phyloP scores from a whole-genome alignment of 2,113 vertebrate genomes.

The Scartelaos histophorus region DNA sequence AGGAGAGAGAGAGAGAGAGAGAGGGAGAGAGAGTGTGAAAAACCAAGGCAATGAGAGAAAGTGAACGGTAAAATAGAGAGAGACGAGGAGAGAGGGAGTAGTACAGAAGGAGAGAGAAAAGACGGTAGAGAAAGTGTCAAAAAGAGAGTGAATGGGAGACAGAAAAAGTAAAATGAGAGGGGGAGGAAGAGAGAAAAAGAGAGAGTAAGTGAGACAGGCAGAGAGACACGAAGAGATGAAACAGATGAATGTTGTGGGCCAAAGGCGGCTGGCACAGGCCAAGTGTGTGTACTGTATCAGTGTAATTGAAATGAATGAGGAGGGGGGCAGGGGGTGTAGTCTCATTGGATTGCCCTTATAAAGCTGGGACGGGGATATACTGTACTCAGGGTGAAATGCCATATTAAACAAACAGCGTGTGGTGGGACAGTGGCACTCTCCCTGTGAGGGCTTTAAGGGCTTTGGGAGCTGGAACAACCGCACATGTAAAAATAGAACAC shows the following conservation, averaged over 20 bases:
- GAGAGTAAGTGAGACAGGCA: neutral
- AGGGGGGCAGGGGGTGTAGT: constrained; percentile 8
- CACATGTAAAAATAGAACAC: constrained; percentile 56
- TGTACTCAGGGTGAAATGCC: constrained; percentile 62
- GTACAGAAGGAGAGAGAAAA: no score
- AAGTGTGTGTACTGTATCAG: constrained; percentile 9
- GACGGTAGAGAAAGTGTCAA: neutral
- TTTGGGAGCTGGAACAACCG: constrained; percentile 37
- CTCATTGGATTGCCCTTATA: constrained; percentile 61
- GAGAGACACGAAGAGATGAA: constrained; percentile 43
- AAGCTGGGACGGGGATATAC: constrained; percentile 61
- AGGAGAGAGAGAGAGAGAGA: neutral
- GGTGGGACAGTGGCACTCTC: constrained; percentile 46
- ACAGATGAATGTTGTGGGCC: constrained; percentile 49
- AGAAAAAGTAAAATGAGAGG: neutral
- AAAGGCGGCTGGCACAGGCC: constrained; percentile 35
- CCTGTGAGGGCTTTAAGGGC: constrained; percentile 53
- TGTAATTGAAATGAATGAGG: constrained; percentile 32
- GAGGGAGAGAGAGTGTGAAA: neutral
- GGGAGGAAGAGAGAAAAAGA: neutral
- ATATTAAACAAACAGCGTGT: constrained; percentile 70
- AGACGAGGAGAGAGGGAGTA: no score
- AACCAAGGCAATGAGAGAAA: no score
- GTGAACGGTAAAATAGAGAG: no score
- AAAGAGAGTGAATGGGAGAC: constrained; percentile 7